A percentile compares a stretch with the other conserved stretches of the same genome.
Evolutionary conservation across 2,797 vertebrate species (phyloP).

Genomic region (Anisognathus igniventris): DNA sequence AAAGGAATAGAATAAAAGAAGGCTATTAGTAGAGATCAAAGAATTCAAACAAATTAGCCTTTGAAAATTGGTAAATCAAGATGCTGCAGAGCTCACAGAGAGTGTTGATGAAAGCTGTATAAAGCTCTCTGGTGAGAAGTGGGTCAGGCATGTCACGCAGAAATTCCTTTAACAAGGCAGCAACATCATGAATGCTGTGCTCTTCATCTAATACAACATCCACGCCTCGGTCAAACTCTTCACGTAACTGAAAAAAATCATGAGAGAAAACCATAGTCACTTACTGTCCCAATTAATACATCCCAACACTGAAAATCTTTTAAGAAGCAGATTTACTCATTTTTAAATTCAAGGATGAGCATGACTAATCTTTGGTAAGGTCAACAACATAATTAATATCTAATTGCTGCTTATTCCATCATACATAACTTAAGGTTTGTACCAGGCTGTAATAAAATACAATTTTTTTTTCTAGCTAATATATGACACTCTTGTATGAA

Average conservation of each 20-base stretch:
- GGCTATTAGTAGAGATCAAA: neutral
- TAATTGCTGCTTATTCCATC: neutral
- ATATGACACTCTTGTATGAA: neutral
- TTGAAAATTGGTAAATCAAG: neutral
- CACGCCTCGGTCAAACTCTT: conserved; percentile 91
- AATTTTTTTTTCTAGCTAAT: neutral
- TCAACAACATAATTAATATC: neutral
- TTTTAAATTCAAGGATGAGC: neutral
- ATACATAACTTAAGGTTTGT: neutral
- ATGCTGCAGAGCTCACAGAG: conserved; percentile 77
- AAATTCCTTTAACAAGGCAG: conserved; percentile 95
- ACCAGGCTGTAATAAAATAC: neutral
- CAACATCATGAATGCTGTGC: conserved; percentile 92
- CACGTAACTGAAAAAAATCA: conserved; percentile 82
- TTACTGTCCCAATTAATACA: neutral
- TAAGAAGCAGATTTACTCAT: neutral
- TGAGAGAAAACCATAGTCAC: neutral
- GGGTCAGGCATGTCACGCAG: conserved; percentile 95
- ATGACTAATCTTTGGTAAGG: neutral
- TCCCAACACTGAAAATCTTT: neutral
- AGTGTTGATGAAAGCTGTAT: conserved; percentile 93
- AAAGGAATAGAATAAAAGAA: neutral
- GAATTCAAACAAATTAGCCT: neutral
- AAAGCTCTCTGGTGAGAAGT: conserved; percentile 92
- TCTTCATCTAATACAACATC: conserved; percentile 89